These are phyloP conservation scores for Gonioctena quinquepunctata DNA, from an alignment of 1,140 invertebrate species.

Conservation along the genomic window DNA sequence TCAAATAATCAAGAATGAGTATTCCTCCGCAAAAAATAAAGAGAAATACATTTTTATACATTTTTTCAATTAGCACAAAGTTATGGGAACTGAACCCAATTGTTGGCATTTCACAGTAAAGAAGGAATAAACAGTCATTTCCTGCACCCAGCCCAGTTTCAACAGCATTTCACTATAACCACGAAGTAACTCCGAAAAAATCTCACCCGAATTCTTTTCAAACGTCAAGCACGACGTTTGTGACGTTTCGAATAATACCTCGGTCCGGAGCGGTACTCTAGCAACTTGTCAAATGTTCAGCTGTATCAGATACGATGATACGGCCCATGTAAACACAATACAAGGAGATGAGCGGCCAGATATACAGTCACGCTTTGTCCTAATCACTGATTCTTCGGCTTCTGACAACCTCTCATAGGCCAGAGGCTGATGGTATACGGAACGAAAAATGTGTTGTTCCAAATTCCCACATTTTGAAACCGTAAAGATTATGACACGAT, in stretches of 20 bases:
- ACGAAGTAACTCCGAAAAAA: no score
- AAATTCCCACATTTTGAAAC: no score
- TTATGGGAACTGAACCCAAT: no score
- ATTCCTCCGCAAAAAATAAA: no score
- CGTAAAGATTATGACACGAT: no score
- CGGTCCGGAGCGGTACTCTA: background rate
- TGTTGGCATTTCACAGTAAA: background rate
- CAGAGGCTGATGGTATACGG: background rate
- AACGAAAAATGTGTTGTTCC: no score
- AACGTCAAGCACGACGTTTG: background rate
- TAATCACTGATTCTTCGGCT: conserved; percentile 17
- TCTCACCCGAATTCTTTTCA: background rate
- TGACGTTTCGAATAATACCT: background rate
- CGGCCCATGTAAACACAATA: conserved; percentile 33
- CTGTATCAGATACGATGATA: conserved; percentile 27
- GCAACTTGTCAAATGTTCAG: conserved; percentile 11
- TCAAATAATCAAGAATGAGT: no score
- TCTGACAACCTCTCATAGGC: conserved; percentile 8
- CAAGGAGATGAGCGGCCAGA: conserved; percentile 30
- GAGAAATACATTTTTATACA: no score
- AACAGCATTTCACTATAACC: background rate
- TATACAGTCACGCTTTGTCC: conserved; percentile 28
- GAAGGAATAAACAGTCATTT: no score
- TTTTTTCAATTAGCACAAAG: no score
- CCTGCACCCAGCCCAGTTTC: background rate